Percentiles rank a stretch among this genome's conserved stretches.
Conservation (phyloP, 2,888 invertebrate species). For the Drosophila neutralis region DNA sequence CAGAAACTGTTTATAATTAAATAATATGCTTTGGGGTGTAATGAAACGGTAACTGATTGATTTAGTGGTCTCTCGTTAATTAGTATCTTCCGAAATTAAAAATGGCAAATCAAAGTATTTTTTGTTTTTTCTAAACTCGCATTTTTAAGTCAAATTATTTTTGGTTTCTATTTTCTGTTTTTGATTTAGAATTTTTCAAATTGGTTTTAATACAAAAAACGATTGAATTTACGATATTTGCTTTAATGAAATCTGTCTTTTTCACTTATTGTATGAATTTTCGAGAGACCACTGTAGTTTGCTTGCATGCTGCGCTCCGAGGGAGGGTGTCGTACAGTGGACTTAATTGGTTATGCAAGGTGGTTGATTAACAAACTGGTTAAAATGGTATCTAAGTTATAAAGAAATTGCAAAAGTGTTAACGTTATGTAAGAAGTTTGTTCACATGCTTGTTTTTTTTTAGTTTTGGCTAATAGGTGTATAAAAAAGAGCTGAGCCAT, state of each 20-base stretch:
- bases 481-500: constrained; percentile 48
- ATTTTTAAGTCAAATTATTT: neutral
- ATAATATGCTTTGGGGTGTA: constrained; percentile 13
- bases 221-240: neutral
- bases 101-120: neutral
- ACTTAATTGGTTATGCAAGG: constrained; percentile 45
- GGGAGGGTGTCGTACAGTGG: constrained; percentile 27
- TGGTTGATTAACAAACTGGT: constrained; percentile 25
- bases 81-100: neutral
- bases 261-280: neutral
- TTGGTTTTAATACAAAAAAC: neutral
- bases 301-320: constrained; percentile 62
- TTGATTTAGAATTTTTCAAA: neutral
- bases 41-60: constrained; percentile 21
- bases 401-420: constrained; percentile 22
- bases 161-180: neutral
- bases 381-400: constrained; percentile 28
- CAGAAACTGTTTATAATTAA: neutral
- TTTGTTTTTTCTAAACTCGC: neutral
- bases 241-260: neutral
- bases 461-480: constrained; percentile 47
- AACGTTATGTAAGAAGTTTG: constrained; percentile 15
- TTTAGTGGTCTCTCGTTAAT: constrained; percentile 6
- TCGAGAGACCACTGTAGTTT: constrained; percentile 5
- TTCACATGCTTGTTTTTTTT: constrained; percentile 51